Percentiles rank a stretch among this genome's conserved stretches.
Conservation (phyloP, 2,797 vertebrate genomes). For the Tadarida brasiliensis region DNA sequence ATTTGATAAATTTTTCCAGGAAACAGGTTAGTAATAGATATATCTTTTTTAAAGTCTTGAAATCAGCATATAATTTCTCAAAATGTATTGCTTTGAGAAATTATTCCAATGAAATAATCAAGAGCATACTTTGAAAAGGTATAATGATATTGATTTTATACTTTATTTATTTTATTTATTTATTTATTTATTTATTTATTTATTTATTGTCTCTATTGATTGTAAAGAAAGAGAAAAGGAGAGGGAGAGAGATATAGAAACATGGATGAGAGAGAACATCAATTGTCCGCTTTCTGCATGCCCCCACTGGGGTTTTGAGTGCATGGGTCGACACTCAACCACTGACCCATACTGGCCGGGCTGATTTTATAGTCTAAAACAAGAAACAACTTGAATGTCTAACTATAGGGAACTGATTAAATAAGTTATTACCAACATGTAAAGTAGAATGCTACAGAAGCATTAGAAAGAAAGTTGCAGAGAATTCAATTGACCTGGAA, state of each 20-base stretch:
- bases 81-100: slow-evolving; percentile 4
- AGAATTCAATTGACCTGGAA: neutral
- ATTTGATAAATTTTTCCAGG: neutral
- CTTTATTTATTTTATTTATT: no score
- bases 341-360: no score
- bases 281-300: no score
- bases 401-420: neutral
- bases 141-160: neutral
- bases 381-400: neutral
- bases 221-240: no score
- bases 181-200: no score
- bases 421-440: neutral
- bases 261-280: no score
- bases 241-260: no score
- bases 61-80: neutral
- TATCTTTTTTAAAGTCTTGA: neutral
- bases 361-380: neutral
- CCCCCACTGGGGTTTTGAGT: no score
- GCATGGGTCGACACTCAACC: no score
- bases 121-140: neutral
- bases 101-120: neutral
- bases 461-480: neutral
- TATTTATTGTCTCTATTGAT: no score
- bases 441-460: neutral
- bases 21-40: neutral